Evolutionary conservation across 2,888 invertebrate genomes (phyloP).

Genomic region (Altica lythri): DNA sequence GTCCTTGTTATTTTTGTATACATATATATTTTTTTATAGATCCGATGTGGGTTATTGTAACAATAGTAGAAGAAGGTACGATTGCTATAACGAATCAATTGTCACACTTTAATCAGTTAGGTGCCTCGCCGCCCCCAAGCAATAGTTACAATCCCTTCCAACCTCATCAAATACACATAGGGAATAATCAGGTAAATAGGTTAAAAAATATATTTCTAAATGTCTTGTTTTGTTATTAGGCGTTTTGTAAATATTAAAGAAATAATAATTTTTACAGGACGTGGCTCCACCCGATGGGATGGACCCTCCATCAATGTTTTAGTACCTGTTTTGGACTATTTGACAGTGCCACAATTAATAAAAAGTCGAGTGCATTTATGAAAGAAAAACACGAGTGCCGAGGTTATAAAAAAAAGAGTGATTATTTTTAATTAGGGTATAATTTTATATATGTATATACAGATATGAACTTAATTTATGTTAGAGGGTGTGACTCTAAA

Average conservation of each 20-base stretch:
- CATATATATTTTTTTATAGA: conserved; percentile 60
- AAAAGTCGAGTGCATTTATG: conserved; percentile 19
- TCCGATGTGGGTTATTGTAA: conserved; percentile 79
- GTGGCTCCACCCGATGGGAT: conserved; percentile 40
- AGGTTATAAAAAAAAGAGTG: conserved; percentile 12
- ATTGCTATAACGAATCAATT: conserved; percentile 81
- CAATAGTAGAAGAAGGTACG: conserved; percentile 80
- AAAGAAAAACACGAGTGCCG: conserved; percentile 6
- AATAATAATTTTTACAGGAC: conserved; percentile 33
- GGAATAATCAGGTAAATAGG: conserved; percentile 43
- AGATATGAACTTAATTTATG: too few relatives aligned
- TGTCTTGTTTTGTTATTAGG: background rate
- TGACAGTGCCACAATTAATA: conserved; percentile 34
- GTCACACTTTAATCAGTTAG: conserved; percentile 63
- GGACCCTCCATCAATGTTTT: conserved; percentile 39
- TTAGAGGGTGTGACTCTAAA: too few relatives aligned
- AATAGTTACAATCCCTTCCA: conserved; percentile 48
- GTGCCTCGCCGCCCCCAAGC: conserved; percentile 50
- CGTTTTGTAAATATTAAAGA: background rate
- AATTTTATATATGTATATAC: too few relatives aligned
- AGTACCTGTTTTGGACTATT: conserved; percentile 35
- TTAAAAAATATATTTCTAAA: background rate
- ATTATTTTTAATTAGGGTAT: conserved; percentile 15
- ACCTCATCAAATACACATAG: conserved; percentile 42
- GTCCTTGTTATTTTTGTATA: too few relatives aligned